Conservation (phyloP, 2,113 vertebrate genomes). For the Vanacampus margaritifer region DNA sequence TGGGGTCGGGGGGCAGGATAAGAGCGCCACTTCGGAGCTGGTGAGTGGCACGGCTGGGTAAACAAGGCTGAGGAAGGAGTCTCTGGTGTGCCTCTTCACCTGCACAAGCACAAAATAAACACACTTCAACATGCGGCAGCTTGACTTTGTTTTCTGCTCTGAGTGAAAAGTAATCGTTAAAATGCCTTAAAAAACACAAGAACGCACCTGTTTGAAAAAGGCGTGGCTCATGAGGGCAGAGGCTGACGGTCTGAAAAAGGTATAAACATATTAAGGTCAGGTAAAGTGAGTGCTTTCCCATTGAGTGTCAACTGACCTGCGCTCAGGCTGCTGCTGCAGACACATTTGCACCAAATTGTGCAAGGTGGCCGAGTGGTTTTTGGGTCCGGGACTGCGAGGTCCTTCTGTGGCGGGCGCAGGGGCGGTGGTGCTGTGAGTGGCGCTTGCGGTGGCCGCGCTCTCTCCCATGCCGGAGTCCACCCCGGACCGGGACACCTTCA, state of each 20-base stretch:
- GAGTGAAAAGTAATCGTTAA: too few relatives aligned
- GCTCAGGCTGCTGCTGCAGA: constrained; percentile 89
- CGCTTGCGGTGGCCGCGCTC: constrained; percentile 81
- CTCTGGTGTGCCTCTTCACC: constrained; percentile 86
- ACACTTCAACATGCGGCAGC: not conserved
- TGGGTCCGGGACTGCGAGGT: constrained; percentile 82
- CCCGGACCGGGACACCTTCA: constrained; percentile 88
- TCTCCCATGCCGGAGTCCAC: constrained; percentile 94
- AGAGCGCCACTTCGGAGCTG: constrained; percentile 65
- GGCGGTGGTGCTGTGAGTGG: constrained; percentile 80
- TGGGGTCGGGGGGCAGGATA: constrained; percentile 53
- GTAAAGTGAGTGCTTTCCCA: not conserved
- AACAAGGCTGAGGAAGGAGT: constrained; percentile 84
- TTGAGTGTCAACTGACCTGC: constrained; percentile 38
- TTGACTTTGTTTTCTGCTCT: not conserved
- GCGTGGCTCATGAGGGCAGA: constrained; percentile 84
- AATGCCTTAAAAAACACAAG: too few relatives aligned
- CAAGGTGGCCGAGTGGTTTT: constrained; percentile 89
- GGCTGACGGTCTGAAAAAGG: constrained; percentile 82
- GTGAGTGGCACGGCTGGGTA: constrained; percentile 80
- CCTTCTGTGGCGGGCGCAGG: constrained; percentile 76
- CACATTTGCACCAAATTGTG: constrained; percentile 91
- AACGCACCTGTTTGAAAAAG: constrained; percentile 91
- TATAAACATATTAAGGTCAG: constrained; percentile 18
- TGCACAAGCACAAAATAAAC: constrained; percentile 44